phyloP scores from a whole-genome alignment of 2,113 vertebrate genomes.

The Zosterops hypoxanthus region DNA sequence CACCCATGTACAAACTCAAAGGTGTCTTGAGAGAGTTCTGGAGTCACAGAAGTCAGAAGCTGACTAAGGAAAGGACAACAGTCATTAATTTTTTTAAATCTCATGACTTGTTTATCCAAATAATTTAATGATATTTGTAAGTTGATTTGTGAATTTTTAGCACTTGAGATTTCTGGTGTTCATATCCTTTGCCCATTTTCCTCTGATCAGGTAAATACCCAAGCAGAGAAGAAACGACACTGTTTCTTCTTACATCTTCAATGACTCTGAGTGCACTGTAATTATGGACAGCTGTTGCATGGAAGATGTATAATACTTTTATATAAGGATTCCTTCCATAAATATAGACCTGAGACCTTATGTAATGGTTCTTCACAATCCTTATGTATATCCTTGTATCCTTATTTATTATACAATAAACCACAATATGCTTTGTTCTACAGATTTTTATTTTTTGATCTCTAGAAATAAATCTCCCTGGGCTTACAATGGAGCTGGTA shows the following conservation, averaged over 20 bases:
- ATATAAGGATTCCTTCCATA: not conserved
- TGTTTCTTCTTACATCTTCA: not conserved
- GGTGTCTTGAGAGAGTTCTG: not conserved
- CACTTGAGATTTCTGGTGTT: not conserved
- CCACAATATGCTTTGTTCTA: not conserved
- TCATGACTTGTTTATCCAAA: not conserved
- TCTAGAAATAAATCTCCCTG: not conserved
- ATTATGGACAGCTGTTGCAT: not conserved
- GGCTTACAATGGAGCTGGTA: not conserved
- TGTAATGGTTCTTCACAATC: not conserved
- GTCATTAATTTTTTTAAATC: not conserved
- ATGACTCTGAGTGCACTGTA: not conserved
- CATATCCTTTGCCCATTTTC: not conserved
- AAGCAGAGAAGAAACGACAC: not conserved
- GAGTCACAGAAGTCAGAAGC: not conserved
- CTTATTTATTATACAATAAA: not conserved
- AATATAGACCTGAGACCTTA: not conserved
- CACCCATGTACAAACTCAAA: not conserved
- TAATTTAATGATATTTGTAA: not conserved
- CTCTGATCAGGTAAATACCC: not conserved
- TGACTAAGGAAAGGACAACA: not conserved
- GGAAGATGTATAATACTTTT: not conserved
- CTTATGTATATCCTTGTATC: not conserved
- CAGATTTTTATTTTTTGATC: not conserved
- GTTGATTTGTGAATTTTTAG: not conserved